A percentile compares a stretch with the other conserved stretches of the same genome.
Evolutionary conservation across 1,140 invertebrate species (phyloP).

Genomic region (Augochlora pura): DNA sequence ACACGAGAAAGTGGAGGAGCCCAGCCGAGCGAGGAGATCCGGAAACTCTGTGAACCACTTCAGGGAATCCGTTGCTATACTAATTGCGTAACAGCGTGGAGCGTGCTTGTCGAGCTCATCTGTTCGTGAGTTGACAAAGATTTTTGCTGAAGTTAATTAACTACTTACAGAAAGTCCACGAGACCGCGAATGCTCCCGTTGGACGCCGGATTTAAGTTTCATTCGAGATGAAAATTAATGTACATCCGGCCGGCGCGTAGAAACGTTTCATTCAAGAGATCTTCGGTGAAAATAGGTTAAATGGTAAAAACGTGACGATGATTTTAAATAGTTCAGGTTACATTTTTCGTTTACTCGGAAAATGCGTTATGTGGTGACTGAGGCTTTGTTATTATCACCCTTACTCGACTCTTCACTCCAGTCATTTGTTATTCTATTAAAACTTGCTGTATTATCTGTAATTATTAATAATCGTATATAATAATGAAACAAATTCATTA

Average conservation of each 20-base stretch:
- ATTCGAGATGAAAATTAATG: background rate
- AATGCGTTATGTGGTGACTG: too few relatives aligned
- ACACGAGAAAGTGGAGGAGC: constrained; percentile 38
- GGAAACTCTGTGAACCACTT: constrained; percentile 50
- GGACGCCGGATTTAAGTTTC: too few relatives aligned
- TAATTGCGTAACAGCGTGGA: constrained; percentile 70
- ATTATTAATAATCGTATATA: too few relatives aligned
- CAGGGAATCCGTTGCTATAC: constrained; percentile 57
- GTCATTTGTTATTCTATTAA: too few relatives aligned
- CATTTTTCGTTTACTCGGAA: background rate
- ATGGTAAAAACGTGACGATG: background rate
- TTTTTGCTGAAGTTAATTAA: background rate
- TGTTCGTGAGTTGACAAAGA: background rate
- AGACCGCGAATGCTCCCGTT: too few relatives aligned
- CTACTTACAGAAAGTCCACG: too few relatives aligned
- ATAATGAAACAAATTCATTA: too few relatives aligned
- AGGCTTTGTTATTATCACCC: too few relatives aligned
- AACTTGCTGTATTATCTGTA: too few relatives aligned
- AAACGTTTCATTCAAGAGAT: background rate
- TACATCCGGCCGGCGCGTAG: background rate
- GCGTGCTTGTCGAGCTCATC: constrained; percentile 4
- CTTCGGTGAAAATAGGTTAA: background rate
- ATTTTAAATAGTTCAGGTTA: background rate
- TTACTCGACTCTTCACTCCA: too few relatives aligned
- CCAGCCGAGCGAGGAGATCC: constrained; percentile 46